A percentile compares a stretch with the other conserved stretches of the same genome.
These are phyloP conservation scores for Acrobasis suavella DNA, from an alignment of 2,888 invertebrate genomes.

Conservation along the genomic window DNA sequence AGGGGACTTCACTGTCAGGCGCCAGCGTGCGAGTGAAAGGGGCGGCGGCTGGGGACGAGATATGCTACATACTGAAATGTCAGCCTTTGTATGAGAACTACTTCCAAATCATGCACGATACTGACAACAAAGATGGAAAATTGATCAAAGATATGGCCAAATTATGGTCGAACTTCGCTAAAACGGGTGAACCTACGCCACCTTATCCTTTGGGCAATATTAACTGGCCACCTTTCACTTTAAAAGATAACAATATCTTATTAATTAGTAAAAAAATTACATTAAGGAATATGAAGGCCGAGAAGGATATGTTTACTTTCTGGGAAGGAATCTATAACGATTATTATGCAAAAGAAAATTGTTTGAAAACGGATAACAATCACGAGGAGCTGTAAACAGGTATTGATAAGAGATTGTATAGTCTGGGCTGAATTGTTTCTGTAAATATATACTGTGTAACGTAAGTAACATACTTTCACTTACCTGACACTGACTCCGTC, in stretches of 20 bases:
- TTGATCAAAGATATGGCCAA: constrained; percentile 63
- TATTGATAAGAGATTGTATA: neutral
- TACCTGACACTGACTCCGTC: constrained; percentile 68
- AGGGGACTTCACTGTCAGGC: constrained; percentile 54
- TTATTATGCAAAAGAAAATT: constrained; percentile 52
- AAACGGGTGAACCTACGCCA: constrained; percentile 65
- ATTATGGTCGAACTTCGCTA: constrained; percentile 79
- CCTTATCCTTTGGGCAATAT: constrained; percentile 38
- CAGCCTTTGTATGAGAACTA: constrained; percentile 67
- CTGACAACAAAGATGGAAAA: constrained; percentile 51
- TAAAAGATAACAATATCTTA: constrained; percentile 49
- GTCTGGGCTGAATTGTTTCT: neutral
- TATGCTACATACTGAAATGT: constrained; percentile 74
- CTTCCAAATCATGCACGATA: constrained; percentile 45
- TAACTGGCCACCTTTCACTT: constrained; percentile 59
- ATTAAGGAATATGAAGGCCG: constrained; percentile 45
- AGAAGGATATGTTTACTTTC: constrained; percentile 57
- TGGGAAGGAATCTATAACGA: constrained; percentile 61
- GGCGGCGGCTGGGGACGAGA: constrained; percentile 74
- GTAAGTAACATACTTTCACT: constrained; percentile 25
- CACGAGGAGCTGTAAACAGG: constrained; percentile 59
- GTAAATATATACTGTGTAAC: constrained; percentile 1
- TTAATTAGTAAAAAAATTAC: constrained; percentile 50
- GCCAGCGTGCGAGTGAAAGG: constrained; percentile 56
- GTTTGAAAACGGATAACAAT: constrained; percentile 32